Conservation (phyloP, 2,888 invertebrate genomes). For the Tanypteryx hageni region DNA sequence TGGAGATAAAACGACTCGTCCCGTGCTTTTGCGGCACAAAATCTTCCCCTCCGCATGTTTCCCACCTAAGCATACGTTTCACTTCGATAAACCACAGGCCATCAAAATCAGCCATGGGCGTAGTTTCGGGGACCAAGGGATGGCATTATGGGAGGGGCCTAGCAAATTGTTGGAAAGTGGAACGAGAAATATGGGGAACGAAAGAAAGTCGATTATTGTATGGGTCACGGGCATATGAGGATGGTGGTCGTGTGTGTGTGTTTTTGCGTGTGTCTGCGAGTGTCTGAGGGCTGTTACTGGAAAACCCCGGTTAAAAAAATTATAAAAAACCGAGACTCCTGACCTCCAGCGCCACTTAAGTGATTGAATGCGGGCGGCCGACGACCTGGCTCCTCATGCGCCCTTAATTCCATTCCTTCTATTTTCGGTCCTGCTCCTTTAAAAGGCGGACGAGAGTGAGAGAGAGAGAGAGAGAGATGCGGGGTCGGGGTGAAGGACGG, state of each 20-base stretch:
- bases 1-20: not conserved
- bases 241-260: no score
- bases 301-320: not conserved
- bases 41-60: conserved; percentile 32
- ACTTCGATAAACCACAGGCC: conserved; percentile 32
- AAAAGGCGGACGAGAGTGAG: not conserved
- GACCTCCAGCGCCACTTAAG: conserved; percentile 64
- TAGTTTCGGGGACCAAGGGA: not conserved
- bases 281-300: conserved; percentile 6
- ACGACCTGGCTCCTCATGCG: conserved; percentile 59
- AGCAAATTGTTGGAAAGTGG: not conserved
- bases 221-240: not conserved
- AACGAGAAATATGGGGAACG: not conserved
- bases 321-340: conserved; percentile 11
- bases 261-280: not conserved
- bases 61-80: conserved; percentile 21
- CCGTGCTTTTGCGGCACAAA: conserved; percentile 36
- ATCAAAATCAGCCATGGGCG: conserved; percentile 28
- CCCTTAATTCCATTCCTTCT: conserved; percentile 62
- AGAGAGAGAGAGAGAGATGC: not conserved
- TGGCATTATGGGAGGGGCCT: not conserved
- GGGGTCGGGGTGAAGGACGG: not conserved
- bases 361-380: conserved; percentile 60
- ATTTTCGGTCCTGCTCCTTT: conserved; percentile 46
- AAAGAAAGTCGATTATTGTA: not conserved